These are phyloP conservation scores for Poeciliopsis gracilis DNA, from an alignment of 2,797 vertebrate species.

Conservation along the genomic window DNA sequence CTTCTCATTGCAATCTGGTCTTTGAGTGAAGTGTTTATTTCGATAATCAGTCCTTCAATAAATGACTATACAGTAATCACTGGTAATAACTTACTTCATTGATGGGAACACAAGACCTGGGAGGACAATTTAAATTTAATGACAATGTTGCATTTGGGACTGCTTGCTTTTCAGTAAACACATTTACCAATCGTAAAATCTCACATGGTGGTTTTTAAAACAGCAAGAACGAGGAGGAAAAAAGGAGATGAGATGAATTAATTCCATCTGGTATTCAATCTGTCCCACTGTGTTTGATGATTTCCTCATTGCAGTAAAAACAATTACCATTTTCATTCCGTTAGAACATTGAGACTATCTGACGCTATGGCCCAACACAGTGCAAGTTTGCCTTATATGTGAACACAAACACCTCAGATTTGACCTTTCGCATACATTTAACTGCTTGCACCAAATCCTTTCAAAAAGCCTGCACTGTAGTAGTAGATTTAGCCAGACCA, in stretches of 20 bases:
- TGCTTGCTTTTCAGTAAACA: conserved; percentile 3
- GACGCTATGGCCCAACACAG: not conserved
- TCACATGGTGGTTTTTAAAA: not conserved
- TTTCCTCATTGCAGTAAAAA: conserved; percentile 11
- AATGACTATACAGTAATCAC: conserved; percentile 6
- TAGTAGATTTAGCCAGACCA: not conserved
- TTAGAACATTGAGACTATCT: not conserved
- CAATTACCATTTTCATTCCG: not conserved
- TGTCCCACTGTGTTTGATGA: conserved; percentile 5
- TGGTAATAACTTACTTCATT: conserved; percentile 5
- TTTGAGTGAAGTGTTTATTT: conserved; percentile 5
- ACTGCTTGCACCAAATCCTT: not conserved
- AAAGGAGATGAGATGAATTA: conserved; percentile 6
- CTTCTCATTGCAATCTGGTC: not conserved
- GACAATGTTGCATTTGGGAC: conserved; percentile 5
- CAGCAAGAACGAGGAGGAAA: not conserved
- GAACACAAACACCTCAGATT: not conserved
- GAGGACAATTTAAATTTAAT: conserved; percentile 6
- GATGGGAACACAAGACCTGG: conserved; percentile 8
- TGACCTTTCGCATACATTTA: not conserved
- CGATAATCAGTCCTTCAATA: conserved; percentile 1
- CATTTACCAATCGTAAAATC: conserved; percentile 4
- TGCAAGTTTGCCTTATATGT: not conserved
- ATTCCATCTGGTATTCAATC: conserved; percentile 9
- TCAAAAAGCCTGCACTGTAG: not conserved